Base-by-base conservation (phyloP, 2,888 invertebrate genomes). In the Apoda limacodes region DNA sequence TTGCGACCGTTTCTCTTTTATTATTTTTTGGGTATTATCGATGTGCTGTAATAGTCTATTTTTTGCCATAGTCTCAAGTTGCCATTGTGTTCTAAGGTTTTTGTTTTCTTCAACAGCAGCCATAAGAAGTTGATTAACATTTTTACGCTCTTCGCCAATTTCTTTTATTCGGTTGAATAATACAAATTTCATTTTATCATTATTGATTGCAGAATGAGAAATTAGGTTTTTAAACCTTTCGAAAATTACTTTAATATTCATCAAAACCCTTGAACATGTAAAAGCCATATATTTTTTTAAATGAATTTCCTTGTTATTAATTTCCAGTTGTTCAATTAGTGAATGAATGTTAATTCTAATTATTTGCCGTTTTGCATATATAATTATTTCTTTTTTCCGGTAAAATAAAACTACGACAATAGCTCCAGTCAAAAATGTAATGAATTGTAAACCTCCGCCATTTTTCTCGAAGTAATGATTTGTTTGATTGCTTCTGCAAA, bases 81-180 rank as follows among this genome's bases (percentile, higher is more conserved):
- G 60, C 42, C 57, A 67, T 34, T 58, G 59, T 47, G 55, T 52
- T 48, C 57, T 55, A 13, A 71, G 56, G 35, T 57, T 61, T 54
- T 67, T 71, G 37, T 74, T 75, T 46, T 75, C 72, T 9, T 57
- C 54, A 29, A 70, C 52, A 17, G 65, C 64, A n/a, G 62, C 46
- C 20, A 65, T 45, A 14, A 75, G 41, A 9, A 74, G 53, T 9
- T 61, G 54, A 0, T 57, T 57, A 24, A 76, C 45, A 24, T 56
- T 63, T 44, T 57, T 65, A 33, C 55, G 54, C 33, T 76, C 68
- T 31, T 65, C 60, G 4, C 43, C 49, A 3, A 67, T 40, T 38
- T 69, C 61, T 44, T 55, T 55, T 30, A 75, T 34, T 46, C 67
- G 70, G 34, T 59, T 60, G 3, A 74, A 30, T 32, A 74, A 45